Base-by-base conservation (phyloP, 1,140 invertebrate species). In the Idris sp. region DNA sequence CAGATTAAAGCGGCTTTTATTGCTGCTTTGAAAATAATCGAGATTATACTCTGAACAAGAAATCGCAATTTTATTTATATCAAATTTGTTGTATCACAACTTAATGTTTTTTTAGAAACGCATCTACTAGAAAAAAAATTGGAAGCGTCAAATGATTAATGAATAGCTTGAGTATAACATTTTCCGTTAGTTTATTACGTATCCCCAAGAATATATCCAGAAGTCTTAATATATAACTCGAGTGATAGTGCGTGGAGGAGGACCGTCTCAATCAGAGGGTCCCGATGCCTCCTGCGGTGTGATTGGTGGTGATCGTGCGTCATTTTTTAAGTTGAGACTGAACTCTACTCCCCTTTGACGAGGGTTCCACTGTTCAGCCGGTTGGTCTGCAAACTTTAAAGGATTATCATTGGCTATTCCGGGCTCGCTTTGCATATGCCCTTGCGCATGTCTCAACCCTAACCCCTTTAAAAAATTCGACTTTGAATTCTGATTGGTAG, bases 281-380 rank as follows among this genome's bases (percentile, higher is more conserved):
- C 64, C 44, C 25, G 43, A 16, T 59, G 68, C 79, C 81, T 79
- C 82, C 82, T 78, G 78, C 64, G 58, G 80, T 58, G 83, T 83
- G 84, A 86, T 85, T 84, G 84, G 84, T 85, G 79, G 82, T 53
- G 44, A 67, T 69, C 46, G 82, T 85, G 79, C 77, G 79, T 86
- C 83, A 84, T 84, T 84, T 86, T 86, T 86, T 84, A 83, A 84
- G 76, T 80, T n/a, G n/a, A n/a, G n/a, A n/a, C 81, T 30, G 40
- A 58, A 68, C 51, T 75, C 65, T 68, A 75, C 68, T 80, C 74
- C 78, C 68, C 76, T 71, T 76, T 76, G 83, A 84, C 81, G 83
- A 86, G 76, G 82, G 75, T 75, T 64, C 33, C 40, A 14, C 59
- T 49, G 58, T 56, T n/a, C 46, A 62, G 69, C 40, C 64, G 62